Conservation (phyloP, 2,888 invertebrate species). For the Amphipyra tragopoginis region DNA sequence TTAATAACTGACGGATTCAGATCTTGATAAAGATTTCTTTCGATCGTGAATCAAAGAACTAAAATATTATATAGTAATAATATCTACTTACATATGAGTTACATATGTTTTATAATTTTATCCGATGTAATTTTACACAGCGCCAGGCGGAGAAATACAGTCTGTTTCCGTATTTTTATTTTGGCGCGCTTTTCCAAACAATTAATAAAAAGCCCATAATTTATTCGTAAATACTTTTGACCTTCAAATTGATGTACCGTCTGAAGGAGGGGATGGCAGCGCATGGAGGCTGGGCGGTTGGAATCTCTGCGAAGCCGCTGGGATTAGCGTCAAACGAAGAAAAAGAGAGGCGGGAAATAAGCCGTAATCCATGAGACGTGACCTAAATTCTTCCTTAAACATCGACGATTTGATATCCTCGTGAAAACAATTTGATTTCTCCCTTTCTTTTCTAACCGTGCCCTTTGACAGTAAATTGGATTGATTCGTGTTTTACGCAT, state of each 20-base stretch:
- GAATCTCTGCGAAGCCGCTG: conserved; percentile 82
- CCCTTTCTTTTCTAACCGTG: conserved; percentile 73
- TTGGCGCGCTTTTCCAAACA: conserved; percentile 17
- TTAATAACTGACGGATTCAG: neutral
- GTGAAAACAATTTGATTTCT: conserved; percentile 86
- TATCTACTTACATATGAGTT: neutral
- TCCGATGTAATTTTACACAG: neutral
- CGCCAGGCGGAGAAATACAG: neutral
- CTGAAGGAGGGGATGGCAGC: conserved; percentile 59
- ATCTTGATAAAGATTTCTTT: neutral
- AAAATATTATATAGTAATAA: too few species aligned
- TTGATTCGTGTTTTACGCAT: conserved; percentile 73
- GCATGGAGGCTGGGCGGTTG: conserved; percentile 68
- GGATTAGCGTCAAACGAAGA: conserved; percentile 89
- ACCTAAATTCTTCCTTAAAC: conserved; percentile 87
- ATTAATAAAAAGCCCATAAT: conserved; percentile 42
- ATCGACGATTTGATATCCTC: conserved; percentile 87
- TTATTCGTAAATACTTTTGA: conserved; percentile 63
- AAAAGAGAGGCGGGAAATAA: conserved; percentile 88
- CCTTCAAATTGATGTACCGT: conserved; percentile 72
- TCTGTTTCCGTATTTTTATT: conserved; percentile 21
- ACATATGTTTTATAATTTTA: neutral
- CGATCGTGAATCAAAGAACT: too few species aligned
- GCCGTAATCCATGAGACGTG: conserved; percentile 88
- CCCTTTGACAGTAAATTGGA: conserved; percentile 74